Percentiles rank a stretch among this genome's conserved stretches.
Evolutionary conservation across 1,140 invertebrate genomes (phyloP).

Genomic region (Sipha flava): DNA sequence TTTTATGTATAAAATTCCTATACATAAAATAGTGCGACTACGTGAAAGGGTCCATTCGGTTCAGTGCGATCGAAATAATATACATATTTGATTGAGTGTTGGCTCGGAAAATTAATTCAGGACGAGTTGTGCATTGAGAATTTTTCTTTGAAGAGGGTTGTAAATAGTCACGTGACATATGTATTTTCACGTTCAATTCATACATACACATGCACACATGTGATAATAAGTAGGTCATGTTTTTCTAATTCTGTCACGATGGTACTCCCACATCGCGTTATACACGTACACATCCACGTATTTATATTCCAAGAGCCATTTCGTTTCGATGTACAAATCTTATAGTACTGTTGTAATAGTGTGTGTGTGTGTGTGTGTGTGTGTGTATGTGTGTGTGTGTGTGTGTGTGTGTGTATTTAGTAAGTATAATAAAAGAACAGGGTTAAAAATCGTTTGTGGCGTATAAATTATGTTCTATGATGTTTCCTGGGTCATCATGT

Average conservation of each 20-base stretch:
- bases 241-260: not conserved
- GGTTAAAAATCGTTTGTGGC: not conserved
- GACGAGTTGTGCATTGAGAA: too few relatives aligned
- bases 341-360: not conserved
- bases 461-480: conserved; percentile 1
- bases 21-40: too few relatives aligned
- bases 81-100: too few relatives aligned
- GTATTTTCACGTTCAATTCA: not conserved
- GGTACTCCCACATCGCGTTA: not conserved
- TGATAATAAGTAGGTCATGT: conserved; percentile 5
- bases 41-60: too few relatives aligned
- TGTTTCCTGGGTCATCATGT: not conserved
- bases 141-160: not conserved
- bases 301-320: not conserved
- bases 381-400: too few relatives aligned
- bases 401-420: too few relatives aligned
- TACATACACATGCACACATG: not conserved
- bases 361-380: too few relatives aligned
- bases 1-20: not conserved
- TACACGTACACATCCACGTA: not conserved
- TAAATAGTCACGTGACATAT: not conserved
- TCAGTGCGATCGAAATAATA: too few relatives aligned
- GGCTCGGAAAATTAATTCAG: too few relatives aligned
- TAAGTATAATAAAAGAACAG: too few relatives aligned
- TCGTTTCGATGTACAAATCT: not conserved